Percentiles rank a stretch among this genome's conserved stretches.
phyloP scores from a whole-genome alignment of 2,113 vertebrate genomes.

The Typhlomys cinereus region DNA sequence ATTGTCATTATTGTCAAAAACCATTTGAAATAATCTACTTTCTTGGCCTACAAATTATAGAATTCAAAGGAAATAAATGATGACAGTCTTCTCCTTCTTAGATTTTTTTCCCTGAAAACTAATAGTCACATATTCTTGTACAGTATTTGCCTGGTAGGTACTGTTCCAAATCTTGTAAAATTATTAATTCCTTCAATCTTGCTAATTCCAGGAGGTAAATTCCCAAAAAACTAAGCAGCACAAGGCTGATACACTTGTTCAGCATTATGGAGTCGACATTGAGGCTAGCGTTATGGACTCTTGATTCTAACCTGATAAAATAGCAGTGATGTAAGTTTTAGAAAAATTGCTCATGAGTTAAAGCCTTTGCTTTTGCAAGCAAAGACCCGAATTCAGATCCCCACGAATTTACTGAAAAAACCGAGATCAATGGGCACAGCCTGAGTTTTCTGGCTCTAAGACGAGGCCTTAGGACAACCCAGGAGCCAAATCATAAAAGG shows the following conservation, averaged over 20 bases:
- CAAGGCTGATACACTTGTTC: not conserved
- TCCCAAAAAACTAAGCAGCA: not conserved
- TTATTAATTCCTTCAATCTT: conserved; percentile 11
- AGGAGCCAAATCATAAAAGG: too few relatives aligned
- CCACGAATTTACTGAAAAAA: too few relatives aligned
- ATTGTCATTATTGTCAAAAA: conserved; percentile 32
- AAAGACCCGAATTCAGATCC: too few relatives aligned
- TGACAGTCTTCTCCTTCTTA: not conserved
- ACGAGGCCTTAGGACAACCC: too few relatives aligned
- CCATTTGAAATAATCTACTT: not conserved
- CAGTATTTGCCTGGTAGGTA: not conserved
- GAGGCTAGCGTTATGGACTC: not conserved
- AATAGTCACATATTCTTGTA: not conserved
- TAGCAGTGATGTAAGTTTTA: too few relatives aligned
- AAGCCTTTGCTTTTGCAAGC: too few relatives aligned
- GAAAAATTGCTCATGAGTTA: too few relatives aligned
- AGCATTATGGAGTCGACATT: not conserved
- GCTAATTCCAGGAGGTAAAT: not conserved
- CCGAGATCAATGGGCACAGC: too few relatives aligned
- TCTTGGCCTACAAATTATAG: not conserved
- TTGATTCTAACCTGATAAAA: not conserved
- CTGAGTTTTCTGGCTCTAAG: too few relatives aligned
- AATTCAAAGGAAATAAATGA: conserved; percentile 34
- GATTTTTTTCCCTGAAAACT: conserved; percentile 12
- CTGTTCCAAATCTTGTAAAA: not conserved